A percentile compares a stretch with the other conserved stretches of the same genome.
These are phyloP conservation scores for Drosophila tanythrix DNA, from an alignment of 2,888 invertebrate species.

Conservation along the genomic window DNA sequence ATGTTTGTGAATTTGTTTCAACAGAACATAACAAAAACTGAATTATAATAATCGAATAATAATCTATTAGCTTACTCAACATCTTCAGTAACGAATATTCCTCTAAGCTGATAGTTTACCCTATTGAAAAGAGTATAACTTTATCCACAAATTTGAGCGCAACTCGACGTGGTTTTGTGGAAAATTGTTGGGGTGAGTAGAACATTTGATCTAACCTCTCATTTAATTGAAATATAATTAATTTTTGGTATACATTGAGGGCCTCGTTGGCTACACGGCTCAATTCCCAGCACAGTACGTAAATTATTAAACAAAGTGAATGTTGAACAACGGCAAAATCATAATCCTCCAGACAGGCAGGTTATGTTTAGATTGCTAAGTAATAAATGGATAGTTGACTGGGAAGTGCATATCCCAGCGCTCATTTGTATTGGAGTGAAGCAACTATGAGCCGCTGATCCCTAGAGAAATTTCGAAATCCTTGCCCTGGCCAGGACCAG, in stretches of 20 bases:
- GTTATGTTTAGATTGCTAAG: background rate
- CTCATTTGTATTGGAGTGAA: constrained; percentile 42
- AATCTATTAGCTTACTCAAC: background rate
- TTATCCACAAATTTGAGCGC: background rate
- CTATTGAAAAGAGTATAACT: background rate
- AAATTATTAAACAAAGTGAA: constrained; percentile 66
- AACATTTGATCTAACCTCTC: constrained; percentile 22
- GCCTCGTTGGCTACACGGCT: constrained; percentile 15
- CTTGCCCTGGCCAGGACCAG: constrained; percentile 15
- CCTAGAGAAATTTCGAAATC: constrained; percentile 73
- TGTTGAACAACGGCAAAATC: constrained; percentile 29
- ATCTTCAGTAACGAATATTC: background rate
- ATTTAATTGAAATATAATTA: constrained; percentile 78
- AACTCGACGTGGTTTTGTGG: constrained; percentile 14
- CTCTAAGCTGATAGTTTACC: background rate
- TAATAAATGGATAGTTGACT: constrained; percentile 45
- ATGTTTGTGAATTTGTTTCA: background rate
- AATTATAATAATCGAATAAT: background rate
- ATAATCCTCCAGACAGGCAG: constrained; percentile 20
- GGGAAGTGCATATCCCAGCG: constrained; percentile 52
- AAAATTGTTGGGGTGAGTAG: background rate
- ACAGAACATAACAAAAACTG: background rate
- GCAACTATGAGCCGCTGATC: constrained; percentile 41
- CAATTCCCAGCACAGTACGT: constrained; percentile 33
- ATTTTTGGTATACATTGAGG: constrained; percentile 56